Base-by-base conservation (phyloP, 2,888 invertebrate species). In the Clivina fossor region DNA sequence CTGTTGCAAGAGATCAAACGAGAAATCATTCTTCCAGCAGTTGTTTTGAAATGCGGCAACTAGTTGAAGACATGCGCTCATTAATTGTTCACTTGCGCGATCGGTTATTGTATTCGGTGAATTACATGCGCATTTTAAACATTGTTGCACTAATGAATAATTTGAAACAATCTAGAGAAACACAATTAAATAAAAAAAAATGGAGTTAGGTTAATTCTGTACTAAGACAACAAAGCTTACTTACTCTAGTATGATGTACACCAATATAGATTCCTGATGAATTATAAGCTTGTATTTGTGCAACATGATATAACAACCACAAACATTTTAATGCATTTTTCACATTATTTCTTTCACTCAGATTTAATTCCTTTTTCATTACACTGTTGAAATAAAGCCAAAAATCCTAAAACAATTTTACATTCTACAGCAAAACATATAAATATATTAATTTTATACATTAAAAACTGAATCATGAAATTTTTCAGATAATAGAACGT, bases 1-100 rank as follows among this genome's bases (percentile, higher is more conserved):
- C 3, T 65, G 59, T 60, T 71, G 70, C 49, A 69, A 68, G 7
- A 71, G 61, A 49, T 73, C 70, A 30, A 71, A 63, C 62, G 64
- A 69, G n/a, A 65, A 64, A 32, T 63, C 59, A 50, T 65, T 64
- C 7, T 66, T 54, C 72, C 72, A 74, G 38, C 68, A 62, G 8
- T 67, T 54, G 30, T 63, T 65, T 8, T 71, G 54, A 30, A 74
- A 57, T n/a, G 62, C 60, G 33, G 69, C 63, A 16, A 71, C 49
- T 13, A 65, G 54, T 56, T 63, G 64, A 19, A 72, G 65, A 50
- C 64, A 56, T 15, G 64, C 59, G 9, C 64, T 56, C 35, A 71
- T 48, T 11, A 57, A 63, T 24, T 22, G n/a, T 35, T 64, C 63
- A n/a, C n/a, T n/a, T n/a, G n/a, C n/a, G n/a, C n/a, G n/a, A 19